These are phyloP conservation scores for Mesaphorura yosii DNA, from an alignment of 1,140 invertebrate genomes.

Conservation along the genomic window DNA sequence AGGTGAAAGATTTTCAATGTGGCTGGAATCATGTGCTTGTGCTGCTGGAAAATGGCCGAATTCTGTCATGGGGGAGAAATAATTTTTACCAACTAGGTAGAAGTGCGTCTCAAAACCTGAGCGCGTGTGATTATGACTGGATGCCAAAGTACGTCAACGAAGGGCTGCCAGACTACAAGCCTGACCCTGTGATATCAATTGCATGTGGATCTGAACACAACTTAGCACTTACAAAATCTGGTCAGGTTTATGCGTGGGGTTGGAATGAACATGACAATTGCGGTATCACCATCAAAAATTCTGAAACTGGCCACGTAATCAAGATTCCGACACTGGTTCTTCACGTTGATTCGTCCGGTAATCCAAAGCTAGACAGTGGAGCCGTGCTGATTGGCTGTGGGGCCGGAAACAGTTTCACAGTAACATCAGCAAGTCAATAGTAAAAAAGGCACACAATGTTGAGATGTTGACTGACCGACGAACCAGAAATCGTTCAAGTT, in stretches of 20 bases:
- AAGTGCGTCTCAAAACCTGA: background rate
- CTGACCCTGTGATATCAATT: slow-evolving; percentile 17
- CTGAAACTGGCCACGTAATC: slow-evolving; percentile 5
- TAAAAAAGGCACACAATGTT: too few species aligned
- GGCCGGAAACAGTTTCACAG: slow-evolving; percentile 19
- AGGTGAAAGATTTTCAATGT: slow-evolving; percentile 22
- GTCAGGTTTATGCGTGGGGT: slow-evolving; percentile 26
- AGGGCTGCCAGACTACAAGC: too few species aligned
- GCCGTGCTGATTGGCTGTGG: slow-evolving; percentile 22
- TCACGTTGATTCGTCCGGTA: slow-evolving; percentile 13
- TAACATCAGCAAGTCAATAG: too few species aligned
- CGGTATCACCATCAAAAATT: slow-evolving; percentile 13
- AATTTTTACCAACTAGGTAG: slow-evolving; percentile 28
- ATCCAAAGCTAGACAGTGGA: too few species aligned
- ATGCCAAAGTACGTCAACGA: slow-evolving; percentile 15
- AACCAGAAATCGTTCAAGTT: background rate
- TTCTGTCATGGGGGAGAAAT: slow-evolving; percentile 27
- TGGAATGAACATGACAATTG: slow-evolving; percentile 32
- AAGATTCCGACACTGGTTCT: slow-evolving; percentile 11
- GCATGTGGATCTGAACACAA: slow-evolving; percentile 28
- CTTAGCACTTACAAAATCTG: slow-evolving; percentile 16
- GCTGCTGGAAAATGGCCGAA: slow-evolving; percentile 19
- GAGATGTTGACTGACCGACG: background rate
- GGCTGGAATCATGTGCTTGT: slow-evolving; percentile 26
- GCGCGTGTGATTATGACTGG: background rate